Conservation (phyloP, 2,797 vertebrate genomes). For the Melanotaenia trifasciata region DNA sequence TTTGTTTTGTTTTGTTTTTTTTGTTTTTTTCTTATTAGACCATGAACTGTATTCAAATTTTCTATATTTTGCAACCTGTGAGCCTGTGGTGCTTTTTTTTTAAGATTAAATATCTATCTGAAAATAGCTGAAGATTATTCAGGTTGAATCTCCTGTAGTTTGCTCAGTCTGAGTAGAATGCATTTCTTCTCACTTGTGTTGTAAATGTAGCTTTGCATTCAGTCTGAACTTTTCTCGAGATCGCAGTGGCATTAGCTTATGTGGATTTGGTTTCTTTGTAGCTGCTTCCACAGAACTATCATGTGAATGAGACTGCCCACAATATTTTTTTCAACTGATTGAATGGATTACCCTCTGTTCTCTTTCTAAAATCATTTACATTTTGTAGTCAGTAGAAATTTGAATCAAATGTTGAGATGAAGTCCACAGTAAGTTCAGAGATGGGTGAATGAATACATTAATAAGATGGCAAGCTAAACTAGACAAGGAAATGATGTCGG, state of each 20-base stretch:
- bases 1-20: neutral
- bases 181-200: too few species aligned
- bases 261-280: neutral
- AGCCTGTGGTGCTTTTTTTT: too few species aligned
- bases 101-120: neutral
- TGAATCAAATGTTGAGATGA: constrained; percentile 28
- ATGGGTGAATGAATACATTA: constrained; percentile 36
- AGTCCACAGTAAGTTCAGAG: constrained; percentile 7
- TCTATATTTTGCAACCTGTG: neutral
- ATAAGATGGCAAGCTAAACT: constrained; percentile 14
- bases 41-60: neutral
- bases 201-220: neutral
- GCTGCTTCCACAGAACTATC: neutral
- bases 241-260: neutral
- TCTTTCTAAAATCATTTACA: neutral
- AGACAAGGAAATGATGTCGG: constrained; percentile 45
- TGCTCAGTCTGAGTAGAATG: neutral
- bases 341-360: neutral
- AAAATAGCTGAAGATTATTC: neutral
- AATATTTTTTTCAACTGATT: neutral
- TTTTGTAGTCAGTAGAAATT: constrained; percentile 23
- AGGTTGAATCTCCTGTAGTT: neutral
- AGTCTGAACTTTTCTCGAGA: neutral
- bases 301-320: neutral
- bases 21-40: neutral